These are phyloP conservation scores for Ophthalmolycus amberensis DNA, from an alignment of 2,113 vertebrate genomes.

Conservation along the genomic window DNA sequence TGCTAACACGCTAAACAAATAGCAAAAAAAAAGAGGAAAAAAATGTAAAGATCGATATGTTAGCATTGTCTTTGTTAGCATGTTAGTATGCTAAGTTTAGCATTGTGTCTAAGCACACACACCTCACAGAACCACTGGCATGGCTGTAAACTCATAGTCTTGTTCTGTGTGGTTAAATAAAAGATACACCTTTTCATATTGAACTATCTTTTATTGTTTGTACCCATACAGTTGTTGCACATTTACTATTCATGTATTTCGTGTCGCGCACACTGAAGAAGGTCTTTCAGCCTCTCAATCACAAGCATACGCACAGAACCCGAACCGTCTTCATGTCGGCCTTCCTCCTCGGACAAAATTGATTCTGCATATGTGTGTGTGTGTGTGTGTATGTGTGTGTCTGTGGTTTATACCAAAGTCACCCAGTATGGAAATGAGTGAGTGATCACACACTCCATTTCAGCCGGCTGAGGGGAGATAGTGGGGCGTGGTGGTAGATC, in stretches of 20 bases:
- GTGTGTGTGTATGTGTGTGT: background rate
- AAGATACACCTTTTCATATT: background rate
- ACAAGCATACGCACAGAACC: background rate
- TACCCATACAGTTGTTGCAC: background rate
- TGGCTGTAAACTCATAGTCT: background rate
- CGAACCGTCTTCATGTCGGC: conserved; percentile 21
- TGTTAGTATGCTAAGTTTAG: background rate
- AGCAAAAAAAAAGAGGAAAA: background rate
- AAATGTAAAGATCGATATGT: background rate
- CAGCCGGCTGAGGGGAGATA: background rate
- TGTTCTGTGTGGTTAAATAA: background rate
- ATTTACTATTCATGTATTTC: conserved; percentile 8
- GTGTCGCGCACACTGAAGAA: background rate
- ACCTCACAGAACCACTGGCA: background rate
- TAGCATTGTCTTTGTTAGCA: background rate
- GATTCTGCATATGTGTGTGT: conserved; percentile 37
- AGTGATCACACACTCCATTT: conserved; percentile 35
- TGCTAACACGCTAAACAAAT: background rate
- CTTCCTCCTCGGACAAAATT: conserved; percentile 35
- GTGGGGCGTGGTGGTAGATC: conserved; percentile 41
- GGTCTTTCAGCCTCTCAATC: background rate
- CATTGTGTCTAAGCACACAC: background rate
- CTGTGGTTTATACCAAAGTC: conserved; percentile 62
- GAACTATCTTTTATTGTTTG: background rate
- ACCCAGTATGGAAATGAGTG: conserved; percentile 52